phyloP scores from a whole-genome alignment of 1,140 invertebrate genomes.

The Scylla paramamosain region DNA sequence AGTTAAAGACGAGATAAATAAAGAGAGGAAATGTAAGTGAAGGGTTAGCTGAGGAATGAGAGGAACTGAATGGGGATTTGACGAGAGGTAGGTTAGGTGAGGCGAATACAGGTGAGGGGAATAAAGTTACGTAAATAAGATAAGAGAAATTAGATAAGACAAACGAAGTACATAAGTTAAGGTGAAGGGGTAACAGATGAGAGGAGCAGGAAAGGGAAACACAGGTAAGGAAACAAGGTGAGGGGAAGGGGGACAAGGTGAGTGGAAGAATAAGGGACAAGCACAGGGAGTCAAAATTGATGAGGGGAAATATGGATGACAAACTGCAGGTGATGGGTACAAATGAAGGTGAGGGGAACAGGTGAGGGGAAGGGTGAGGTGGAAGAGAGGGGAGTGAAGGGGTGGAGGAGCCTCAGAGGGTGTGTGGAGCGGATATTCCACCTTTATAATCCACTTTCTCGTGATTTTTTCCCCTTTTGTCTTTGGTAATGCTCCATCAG shows the following conservation, averaged over 20 bases:
- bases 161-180: neutral
- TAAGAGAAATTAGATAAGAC: neutral
- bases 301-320: too few species aligned
- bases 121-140: neutral
- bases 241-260: neutral
- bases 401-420: neutral
- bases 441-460: neutral
- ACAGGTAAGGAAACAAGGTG: neutral
- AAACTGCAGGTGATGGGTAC: neutral
- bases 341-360: neutral
- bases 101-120: neutral
- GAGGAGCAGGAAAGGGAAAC: neutral
- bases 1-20: too few species aligned
- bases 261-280: neutral
- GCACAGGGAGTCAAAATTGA: too few species aligned
- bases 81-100: neutral
- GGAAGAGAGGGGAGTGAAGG: neutral
- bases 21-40: too few species aligned
- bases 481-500: neutral
- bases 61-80: neutral
- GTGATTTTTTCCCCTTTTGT: neutral
- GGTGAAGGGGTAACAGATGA: too few species aligned
- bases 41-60: too few species aligned
- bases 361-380: neutral
- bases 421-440: neutral